Evolutionary conservation across 1,140 invertebrate species (phyloP), one percentile per base, ranked within the genome.

Genomic region (Zaprionus capensis): DNA sequence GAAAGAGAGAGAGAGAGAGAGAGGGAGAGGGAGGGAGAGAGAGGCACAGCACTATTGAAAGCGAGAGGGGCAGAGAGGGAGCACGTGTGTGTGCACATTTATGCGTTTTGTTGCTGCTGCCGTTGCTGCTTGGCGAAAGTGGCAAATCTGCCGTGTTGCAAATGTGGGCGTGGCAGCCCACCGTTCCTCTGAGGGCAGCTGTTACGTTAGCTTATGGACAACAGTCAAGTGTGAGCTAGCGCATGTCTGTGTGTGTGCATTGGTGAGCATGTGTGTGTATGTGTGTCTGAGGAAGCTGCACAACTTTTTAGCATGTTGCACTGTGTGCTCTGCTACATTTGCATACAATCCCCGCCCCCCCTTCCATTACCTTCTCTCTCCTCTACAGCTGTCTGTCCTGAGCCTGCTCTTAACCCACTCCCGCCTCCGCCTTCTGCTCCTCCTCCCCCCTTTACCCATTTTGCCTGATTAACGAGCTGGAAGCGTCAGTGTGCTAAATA

Each of bases 101-200:
- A 86, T 86, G 83, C 83, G 77, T 82, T 86, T 82, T 86, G 82
- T 86, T 86, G 73, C 67, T 80, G 73, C 46, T 34, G 31, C 31
- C 31, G 9, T 11, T 34, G 31, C 31, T 34, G 31, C 62, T 77
- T 78, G 62, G 63, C 36, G 14, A 57, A 88, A 78, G 77, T 65
- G 71, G 68, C 70, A 87, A 80, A 78, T 74, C 72, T 71, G 78
- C 80, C 84, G 78, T 83, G 61, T 69, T 64, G 41, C 70, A 71
- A 41, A 63, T 72, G 73, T 63, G 72, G 67, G 57, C 70, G 62
- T 66, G 46, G 64, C 11, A 24, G 15, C 49, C 24, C 41, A 17
- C n/a, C 41, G 41, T n/a, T n/a, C 41, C 41, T 7, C 41, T 44
- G 64, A 14, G 22, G 31, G 36, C 15, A 41, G 22, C 20, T 28